A percentile compares a stretch with the other conserved stretches of the same genome.
These are phyloP conservation scores for Drosophila ananassae DNA, from an alignment of 1,140 invertebrate genomes.

Conservation along the genomic window DNA sequence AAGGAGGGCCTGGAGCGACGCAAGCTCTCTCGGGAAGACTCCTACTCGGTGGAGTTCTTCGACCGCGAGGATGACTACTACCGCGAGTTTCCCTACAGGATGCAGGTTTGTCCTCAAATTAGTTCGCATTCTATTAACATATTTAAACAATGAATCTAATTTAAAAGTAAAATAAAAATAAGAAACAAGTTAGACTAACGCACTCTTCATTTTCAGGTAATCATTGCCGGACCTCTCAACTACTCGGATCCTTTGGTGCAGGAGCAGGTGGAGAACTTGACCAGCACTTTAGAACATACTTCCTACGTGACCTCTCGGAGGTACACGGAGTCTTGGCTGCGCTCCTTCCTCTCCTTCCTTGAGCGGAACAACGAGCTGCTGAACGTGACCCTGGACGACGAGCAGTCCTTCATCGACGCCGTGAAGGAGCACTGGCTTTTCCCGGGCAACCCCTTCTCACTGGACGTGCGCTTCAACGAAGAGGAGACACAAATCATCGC, in stretches of 20 bases:
- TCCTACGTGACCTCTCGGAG: slow-evolving; percentile 91
- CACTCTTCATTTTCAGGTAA: slow-evolving; percentile 87
- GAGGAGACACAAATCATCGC: slow-evolving; percentile 90
- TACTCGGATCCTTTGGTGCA: slow-evolving; percentile 93
- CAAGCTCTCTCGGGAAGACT: slow-evolving; percentile 94
- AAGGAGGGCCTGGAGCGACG: slow-evolving; percentile 95
- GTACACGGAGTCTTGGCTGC: slow-evolving; percentile 96
- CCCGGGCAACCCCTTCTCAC: slow-evolving; percentile 89
- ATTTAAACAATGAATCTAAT: no score
- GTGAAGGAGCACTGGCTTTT: slow-evolving; percentile 91
- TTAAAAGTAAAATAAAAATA: no score
- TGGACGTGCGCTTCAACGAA: slow-evolving; percentile 94
- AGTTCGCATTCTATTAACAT: no score
- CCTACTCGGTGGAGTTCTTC: slow-evolving; percentile 95
- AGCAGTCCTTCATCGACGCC: slow-evolving; percentile 89
- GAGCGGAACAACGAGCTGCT: slow-evolving; percentile 90
- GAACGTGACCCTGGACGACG: slow-evolving; percentile 89
- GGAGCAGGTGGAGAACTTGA: slow-evolving; percentile 91
- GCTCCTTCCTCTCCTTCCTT: slow-evolving; percentile 92
- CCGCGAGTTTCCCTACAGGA: slow-evolving; percentile 95
- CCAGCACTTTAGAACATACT: slow-evolving; percentile 91
- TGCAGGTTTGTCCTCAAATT: slow-evolving; percentile 87
- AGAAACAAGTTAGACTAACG: no score
- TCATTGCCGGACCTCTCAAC: slow-evolving; percentile 92
- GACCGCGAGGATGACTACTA: slow-evolving; percentile 95